Conservation (phyloP, 2,888 invertebrate genomes). For the Lasiommata megera region DNA sequence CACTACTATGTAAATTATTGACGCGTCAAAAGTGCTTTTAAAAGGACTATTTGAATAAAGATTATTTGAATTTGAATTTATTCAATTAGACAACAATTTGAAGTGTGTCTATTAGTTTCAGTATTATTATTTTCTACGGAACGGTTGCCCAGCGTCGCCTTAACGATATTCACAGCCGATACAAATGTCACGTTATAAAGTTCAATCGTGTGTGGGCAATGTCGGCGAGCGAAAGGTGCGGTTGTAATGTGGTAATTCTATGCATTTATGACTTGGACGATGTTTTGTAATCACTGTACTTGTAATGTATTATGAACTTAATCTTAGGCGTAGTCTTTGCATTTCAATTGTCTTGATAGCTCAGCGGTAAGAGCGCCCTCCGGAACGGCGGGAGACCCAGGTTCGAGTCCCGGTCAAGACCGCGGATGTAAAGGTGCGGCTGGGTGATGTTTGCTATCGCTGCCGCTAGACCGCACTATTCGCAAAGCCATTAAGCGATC, state of each 20-base stretch:
- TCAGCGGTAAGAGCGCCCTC: slow-evolving; percentile 78
- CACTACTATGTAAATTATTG: too few relatives aligned
- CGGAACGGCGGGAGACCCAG: slow-evolving; percentile 65
- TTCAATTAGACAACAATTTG: too few relatives aligned
- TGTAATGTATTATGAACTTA: background rate
- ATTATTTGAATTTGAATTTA: too few relatives aligned
- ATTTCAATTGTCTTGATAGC: slow-evolving; percentile 78
- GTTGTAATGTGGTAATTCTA: slow-evolving; percentile 40
- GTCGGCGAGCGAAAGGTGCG: slow-evolving; percentile 44
- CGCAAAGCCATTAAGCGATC: slow-evolving; percentile 56
- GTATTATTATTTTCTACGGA: background rate
- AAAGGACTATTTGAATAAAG: too few relatives aligned
- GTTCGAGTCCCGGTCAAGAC: slow-evolving; percentile 81
- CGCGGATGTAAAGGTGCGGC: slow-evolving; percentile 55
- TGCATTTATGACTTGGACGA: slow-evolving; percentile 15
- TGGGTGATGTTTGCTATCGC: slow-evolving; percentile 35
- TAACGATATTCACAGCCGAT: slow-evolving; percentile 16
- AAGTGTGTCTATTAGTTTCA: too few relatives aligned
- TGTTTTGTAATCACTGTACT: slow-evolving; percentile 17
- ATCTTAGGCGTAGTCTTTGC: slow-evolving; percentile 42
- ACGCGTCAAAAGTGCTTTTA: too few relatives aligned
- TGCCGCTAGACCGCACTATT: slow-evolving; percentile 52
- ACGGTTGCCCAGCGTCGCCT: background rate
- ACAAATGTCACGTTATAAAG: slow-evolving; percentile 39
- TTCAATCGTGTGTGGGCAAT: slow-evolving; percentile 35